Evolutionary conservation across 2,888 invertebrate species (phyloP).

Genomic region (Brachypalpus laphriformis): DNA sequence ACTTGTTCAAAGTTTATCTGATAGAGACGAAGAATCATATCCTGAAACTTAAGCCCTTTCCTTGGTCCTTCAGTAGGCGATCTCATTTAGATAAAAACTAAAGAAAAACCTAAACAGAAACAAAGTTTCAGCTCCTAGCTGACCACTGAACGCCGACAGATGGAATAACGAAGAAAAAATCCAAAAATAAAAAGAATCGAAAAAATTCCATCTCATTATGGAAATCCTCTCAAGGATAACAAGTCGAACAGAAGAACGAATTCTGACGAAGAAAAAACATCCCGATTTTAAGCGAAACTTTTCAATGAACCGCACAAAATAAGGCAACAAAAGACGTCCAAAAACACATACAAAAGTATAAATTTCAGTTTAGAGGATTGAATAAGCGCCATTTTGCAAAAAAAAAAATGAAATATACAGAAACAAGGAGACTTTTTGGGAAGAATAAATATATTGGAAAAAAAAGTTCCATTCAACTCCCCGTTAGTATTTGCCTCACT

Average conservation of each 20-base stretch:
- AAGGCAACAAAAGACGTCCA: constrained; percentile 6
- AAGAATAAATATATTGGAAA: neutral
- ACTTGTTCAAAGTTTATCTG: constrained; percentile 28
- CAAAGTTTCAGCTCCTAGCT: constrained; percentile 12
- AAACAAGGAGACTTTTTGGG: constrained; percentile 24
- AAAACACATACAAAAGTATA: constrained; percentile 48
- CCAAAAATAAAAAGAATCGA: constrained; percentile 21
- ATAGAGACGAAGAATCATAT: constrained; percentile 11
- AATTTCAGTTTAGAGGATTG: constrained; percentile 55
- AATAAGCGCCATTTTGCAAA: constrained; percentile 48
- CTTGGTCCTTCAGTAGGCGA: neutral
- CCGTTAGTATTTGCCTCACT: constrained; percentile 47
- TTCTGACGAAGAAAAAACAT: neutral
- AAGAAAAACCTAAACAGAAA: neutral
- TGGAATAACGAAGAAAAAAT: neutral
- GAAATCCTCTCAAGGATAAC: constrained; percentile 58
- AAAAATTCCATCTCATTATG: constrained; percentile 59
- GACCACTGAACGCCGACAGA: constrained; percentile 37
- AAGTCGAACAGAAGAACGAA: constrained; percentile 10
- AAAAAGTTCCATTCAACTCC: constrained; percentile 38
- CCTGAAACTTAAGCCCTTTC: constrained; percentile 10
- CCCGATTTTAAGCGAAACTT: constrained; percentile 45
- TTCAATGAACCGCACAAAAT: constrained; percentile 58
- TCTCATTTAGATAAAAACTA: constrained; percentile 34
- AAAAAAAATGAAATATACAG: neutral